These are phyloP conservation scores for Anniella stebbinsi DNA, from an alignment of 2,797 vertebrate species.

Conservation along the genomic window DNA sequence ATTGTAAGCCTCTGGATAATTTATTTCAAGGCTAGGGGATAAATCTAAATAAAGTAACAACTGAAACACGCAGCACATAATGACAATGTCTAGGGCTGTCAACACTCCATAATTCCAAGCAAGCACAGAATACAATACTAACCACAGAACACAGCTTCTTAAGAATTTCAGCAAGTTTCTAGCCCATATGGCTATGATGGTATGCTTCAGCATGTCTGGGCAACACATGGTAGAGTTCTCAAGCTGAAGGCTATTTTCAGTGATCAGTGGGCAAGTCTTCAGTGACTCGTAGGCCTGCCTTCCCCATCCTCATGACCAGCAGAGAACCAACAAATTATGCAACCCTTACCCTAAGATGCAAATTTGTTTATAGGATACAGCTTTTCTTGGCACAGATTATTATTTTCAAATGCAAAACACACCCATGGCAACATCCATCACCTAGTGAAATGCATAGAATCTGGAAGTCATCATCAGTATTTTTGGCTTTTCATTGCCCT, in stretches of 20 bases:
- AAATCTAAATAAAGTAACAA: not conserved
- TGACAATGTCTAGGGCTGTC: not conserved
- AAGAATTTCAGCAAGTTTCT: not conserved
- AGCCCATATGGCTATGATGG: not conserved
- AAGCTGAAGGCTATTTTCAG: not conserved
- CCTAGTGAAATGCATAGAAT: not conserved
- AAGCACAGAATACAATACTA: too few species aligned
- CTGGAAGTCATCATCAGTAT: not conserved
- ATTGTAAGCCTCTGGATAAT: too few species aligned
- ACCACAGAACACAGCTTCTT: not conserved
- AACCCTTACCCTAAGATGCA: not conserved
- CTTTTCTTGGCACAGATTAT: not conserved
- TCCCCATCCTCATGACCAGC: not conserved
- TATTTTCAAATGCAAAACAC: not conserved
- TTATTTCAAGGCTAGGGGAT: too few species aligned
- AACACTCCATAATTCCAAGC: not conserved
- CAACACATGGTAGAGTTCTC: not conserved
- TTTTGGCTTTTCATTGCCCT: not conserved
- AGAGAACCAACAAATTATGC: not conserved
- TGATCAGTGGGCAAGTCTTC: not conserved
- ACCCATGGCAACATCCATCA: not conserved
- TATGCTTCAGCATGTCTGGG: too few species aligned
- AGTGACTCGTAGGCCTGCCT: not conserved
- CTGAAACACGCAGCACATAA: not conserved
- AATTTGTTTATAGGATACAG: not conserved